phyloP scores from a whole-genome alignment of 2,113 vertebrate genomes.

The Antechinus flavipes region DNA sequence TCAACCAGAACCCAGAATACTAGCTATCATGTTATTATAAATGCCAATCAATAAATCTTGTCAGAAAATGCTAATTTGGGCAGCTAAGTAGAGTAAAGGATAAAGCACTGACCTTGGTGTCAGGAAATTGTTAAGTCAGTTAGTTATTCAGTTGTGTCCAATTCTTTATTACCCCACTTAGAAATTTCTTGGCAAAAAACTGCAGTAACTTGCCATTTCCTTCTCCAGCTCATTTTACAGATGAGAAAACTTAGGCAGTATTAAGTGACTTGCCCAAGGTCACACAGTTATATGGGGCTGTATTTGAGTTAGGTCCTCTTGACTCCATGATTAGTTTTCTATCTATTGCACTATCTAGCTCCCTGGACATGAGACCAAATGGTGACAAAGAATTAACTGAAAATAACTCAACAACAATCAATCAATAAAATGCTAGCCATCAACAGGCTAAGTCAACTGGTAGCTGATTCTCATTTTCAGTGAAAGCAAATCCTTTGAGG shows the following conservation, averaged over 20 bases:
- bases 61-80: neutral
- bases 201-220: too few species aligned
- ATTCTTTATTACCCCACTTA: neutral
- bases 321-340: neutral
- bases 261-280: neutral
- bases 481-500: constrained; percentile 24
- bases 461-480: neutral
- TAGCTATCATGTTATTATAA: neutral
- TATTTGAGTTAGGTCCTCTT: neutral
- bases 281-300: neutral
- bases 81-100: neutral
- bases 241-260: neutral
- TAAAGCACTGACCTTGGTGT: neutral
- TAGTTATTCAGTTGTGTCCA: neutral
- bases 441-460: neutral
- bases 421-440: neutral
- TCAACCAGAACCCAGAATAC: neutral
- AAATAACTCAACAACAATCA: neutral
- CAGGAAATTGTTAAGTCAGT: neutral
- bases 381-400: too few species aligned
- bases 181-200: too few species aligned
- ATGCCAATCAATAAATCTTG: neutral
- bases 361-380: neutral
- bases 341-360: neutral
- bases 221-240: too few species aligned